These are phyloP conservation scores for Myoxocephalus aenaeus DNA, from an alignment of 2,797 vertebrate genomes.

Conservation along the genomic window DNA sequence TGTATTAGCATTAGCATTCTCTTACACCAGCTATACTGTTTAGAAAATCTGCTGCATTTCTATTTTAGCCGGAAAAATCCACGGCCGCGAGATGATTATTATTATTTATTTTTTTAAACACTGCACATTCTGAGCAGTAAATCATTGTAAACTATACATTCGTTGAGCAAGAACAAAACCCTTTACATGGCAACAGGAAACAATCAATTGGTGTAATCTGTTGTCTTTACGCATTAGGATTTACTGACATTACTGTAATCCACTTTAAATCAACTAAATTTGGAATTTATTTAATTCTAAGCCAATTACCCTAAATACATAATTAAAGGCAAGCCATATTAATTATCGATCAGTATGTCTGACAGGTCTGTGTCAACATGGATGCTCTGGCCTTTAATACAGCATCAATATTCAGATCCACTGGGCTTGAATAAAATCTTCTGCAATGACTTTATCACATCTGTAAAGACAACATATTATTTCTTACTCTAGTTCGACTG, in stretches of 20 bases:
- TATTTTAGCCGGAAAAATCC: neutral
- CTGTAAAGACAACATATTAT: constrained; percentile 37
- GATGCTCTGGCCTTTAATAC: constrained; percentile 37
- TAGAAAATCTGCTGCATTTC: neutral
- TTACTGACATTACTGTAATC: constrained; percentile 55
- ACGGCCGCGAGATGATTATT: neutral
- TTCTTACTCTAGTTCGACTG: constrained; percentile 37
- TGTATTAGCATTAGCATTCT: neutral
- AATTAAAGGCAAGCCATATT: constrained; percentile 44
- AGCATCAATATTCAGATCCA: constrained; percentile 65
- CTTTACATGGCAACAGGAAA: neutral
- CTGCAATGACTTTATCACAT: constrained; percentile 53
- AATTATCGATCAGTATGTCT: constrained; percentile 44
- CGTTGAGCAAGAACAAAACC: neutral
- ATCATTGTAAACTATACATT: neutral
- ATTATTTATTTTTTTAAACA: neutral
- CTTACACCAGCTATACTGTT: neutral
- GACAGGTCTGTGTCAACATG: constrained; percentile 44
- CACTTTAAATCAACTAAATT: constrained; percentile 41
- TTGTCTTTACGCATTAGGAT: constrained; percentile 20
- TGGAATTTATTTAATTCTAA: constrained; percentile 38
- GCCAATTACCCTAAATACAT: constrained; percentile 50
- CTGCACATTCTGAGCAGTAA: neutral
- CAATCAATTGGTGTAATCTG: constrained; percentile 7
- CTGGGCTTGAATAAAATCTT: constrained; percentile 43